Percentiles rank a stretch among this genome's conserved stretches.
Evolutionary conservation across 2,888 invertebrate species (phyloP).

Genomic region (Cephus runcator): DNA sequence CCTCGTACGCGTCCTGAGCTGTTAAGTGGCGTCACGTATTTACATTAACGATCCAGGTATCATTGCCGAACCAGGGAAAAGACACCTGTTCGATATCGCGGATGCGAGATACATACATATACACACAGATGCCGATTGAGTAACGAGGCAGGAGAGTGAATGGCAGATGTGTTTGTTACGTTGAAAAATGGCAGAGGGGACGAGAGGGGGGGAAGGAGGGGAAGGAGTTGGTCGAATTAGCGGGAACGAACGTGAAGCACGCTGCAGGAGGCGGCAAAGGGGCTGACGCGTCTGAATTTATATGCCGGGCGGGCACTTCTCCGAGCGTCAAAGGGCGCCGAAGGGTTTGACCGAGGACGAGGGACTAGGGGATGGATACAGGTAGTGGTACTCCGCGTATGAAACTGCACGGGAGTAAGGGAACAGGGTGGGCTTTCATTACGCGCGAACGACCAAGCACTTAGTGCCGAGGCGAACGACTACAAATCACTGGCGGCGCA

Average conservation of each 20-base stretch:
- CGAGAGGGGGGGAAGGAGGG: no score
- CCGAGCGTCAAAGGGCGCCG: not conserved
- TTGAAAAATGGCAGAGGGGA: no score
- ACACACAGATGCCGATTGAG: not conserved
- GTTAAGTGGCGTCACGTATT: not conserved
- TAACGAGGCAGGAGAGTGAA: not conserved
- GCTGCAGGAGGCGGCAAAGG: not conserved
- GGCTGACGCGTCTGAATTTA: not conserved
- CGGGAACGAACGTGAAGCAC: not conserved
- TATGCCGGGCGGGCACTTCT: not conserved
- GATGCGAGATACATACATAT: not conserved
- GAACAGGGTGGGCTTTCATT: conserved; percentile 5
- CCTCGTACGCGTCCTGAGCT: not conserved
- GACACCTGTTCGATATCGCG: not conserved
- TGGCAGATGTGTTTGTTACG: not conserved
- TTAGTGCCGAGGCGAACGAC: conserved; percentile 1
- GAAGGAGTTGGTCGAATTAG: no score
- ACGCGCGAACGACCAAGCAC: conserved; percentile 4
- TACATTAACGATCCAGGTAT: not conserved
- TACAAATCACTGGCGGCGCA: conserved; percentile 7
- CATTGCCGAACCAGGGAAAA: not conserved
- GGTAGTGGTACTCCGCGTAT: not conserved
- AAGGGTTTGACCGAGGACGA: not conserved
- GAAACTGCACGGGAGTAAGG: not conserved
- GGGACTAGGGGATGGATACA: not conserved